Evolutionary conservation across 2,797 vertebrate species (phyloP).

Genomic region (Etheostoma perlongum): DNA sequence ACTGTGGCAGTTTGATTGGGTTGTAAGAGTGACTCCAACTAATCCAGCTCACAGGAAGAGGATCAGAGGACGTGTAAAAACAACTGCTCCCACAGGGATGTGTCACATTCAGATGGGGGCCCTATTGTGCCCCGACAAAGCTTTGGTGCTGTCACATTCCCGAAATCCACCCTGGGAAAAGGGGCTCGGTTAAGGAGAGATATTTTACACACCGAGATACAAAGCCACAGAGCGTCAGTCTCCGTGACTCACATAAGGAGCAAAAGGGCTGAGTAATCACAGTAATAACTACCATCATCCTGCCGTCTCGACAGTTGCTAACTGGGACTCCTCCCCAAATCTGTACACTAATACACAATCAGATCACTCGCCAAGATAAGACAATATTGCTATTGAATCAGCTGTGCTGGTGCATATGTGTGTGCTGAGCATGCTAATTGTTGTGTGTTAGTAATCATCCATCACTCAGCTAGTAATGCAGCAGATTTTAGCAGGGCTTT

Average conservation of each 20-base stretch:
- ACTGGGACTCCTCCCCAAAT: conserved; percentile 47
- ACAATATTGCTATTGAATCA: conserved; percentile 66
- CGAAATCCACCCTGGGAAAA: conserved; percentile 63
- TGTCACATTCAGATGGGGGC: conserved; percentile 72
- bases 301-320: conserved; percentile 73
- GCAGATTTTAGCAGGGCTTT: conserved; percentile 71
- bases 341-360: conserved; percentile 36
- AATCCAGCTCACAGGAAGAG: conserved; percentile 40
- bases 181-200: conserved; percentile 59
- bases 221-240: conserved; percentile 65
- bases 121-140: conserved; percentile 69
- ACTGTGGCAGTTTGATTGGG: conserved; percentile 30
- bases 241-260: conserved; percentile 73
- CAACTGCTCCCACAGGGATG: conserved; percentile 71
- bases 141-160: conserved; percentile 73
- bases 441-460: conserved; percentile 68
- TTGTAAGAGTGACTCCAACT: conserved; percentile 39
- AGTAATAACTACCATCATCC: conserved; percentile 74
- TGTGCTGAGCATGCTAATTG: conserved; percentile 68
- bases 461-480: conserved; percentile 70
- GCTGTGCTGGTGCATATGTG: conserved; percentile 39
- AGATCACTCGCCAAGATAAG: conserved; percentile 65
- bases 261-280: conserved; percentile 81
- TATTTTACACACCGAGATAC: conserved; percentile 76
- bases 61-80: conserved; percentile 61